Evolutionary conservation across 2,797 vertebrate genomes (phyloP).

Genomic region (Spondyliosoma cantharus): DNA sequence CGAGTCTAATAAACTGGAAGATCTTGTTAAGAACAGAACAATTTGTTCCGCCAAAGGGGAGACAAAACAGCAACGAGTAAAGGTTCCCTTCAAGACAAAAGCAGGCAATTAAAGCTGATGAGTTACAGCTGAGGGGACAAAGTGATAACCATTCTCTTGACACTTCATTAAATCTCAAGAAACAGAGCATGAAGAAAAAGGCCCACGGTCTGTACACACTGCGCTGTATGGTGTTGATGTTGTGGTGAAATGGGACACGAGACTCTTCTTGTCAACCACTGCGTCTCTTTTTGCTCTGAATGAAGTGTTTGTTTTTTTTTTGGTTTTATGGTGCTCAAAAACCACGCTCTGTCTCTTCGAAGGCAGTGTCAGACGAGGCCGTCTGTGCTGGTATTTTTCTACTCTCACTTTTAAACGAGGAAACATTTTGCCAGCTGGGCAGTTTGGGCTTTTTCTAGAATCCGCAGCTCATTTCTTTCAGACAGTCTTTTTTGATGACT

Average conservation of each 20-base stretch:
- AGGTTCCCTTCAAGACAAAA: slow-evolving; percentile 64
- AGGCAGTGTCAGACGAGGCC: slow-evolving; percentile 4
- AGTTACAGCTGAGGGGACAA: slow-evolving; percentile 69
- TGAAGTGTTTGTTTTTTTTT: slow-evolving; percentile 17
- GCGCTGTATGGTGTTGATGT: slow-evolving; percentile 22
- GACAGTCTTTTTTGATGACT: slow-evolving; percentile 13
- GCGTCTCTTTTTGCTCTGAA: slow-evolving; percentile 14
- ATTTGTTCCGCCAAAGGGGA: slow-evolving; percentile 64
- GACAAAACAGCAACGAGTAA: slow-evolving; percentile 44
- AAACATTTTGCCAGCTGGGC: slow-evolving; percentile 27
- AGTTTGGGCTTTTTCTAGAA: slow-evolving; percentile 22
- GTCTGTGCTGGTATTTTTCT: slow-evolving; percentile 24
- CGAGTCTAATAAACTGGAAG: slow-evolving; percentile 51
- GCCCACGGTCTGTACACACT: slow-evolving; percentile 26
- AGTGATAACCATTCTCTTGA: slow-evolving; percentile 64
- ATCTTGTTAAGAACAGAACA: slow-evolving; percentile 71
- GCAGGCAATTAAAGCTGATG: slow-evolving; percentile 71
- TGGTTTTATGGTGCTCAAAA: background rate
- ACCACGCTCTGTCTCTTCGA: slow-evolving; percentile 16
- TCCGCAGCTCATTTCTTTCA: background rate
- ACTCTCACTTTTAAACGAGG: slow-evolving; percentile 19
- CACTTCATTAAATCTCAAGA: slow-evolving; percentile 59
- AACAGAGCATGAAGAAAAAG: slow-evolving; percentile 49
- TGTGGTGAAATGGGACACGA: slow-evolving; percentile 32
- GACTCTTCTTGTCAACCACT: slow-evolving; percentile 24